Evolutionary conservation across 2,113 vertebrate species (phyloP).

Genomic region (Pseudois nayaur): DNA sequence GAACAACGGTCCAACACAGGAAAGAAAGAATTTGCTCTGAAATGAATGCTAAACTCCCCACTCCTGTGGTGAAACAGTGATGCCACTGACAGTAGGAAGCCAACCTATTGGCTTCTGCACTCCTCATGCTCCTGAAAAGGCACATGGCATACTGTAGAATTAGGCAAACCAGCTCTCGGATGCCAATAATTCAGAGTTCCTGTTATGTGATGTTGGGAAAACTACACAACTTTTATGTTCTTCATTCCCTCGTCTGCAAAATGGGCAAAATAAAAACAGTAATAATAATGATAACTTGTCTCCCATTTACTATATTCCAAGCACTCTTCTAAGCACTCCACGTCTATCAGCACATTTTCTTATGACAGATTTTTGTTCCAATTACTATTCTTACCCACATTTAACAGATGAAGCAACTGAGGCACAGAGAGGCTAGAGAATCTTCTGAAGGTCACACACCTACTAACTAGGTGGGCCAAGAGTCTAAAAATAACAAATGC

Average conservation of each 20-base stretch:
- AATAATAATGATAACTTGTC: not conserved
- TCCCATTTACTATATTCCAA: not conserved
- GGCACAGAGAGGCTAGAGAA: not conserved
- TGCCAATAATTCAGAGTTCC: not conserved
- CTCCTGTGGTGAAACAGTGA: not conserved
- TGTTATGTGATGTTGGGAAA: not conserved
- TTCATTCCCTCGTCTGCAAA: not conserved
- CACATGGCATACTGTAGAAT: not conserved
- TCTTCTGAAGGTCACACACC: not conserved
- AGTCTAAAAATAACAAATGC: not conserved
- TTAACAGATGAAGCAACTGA: not conserved
- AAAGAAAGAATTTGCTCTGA: not conserved
- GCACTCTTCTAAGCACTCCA: not conserved
- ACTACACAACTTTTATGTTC: not conserved
- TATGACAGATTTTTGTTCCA: not conserved
- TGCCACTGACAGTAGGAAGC: not conserved
- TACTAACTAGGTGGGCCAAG: not conserved
- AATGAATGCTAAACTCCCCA: not conserved
- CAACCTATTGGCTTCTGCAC: not conserved
- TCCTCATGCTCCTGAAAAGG: not conserved
- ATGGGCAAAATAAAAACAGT: not conserved
- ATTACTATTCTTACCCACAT: not conserved
- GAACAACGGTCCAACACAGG: not conserved
- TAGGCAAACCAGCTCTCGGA: not conserved
- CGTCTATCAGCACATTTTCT: not conserved